These are phyloP conservation scores for Coendou prehensilis DNA, from an alignment of 2,797 vertebrate species.

Conservation along the genomic window DNA sequence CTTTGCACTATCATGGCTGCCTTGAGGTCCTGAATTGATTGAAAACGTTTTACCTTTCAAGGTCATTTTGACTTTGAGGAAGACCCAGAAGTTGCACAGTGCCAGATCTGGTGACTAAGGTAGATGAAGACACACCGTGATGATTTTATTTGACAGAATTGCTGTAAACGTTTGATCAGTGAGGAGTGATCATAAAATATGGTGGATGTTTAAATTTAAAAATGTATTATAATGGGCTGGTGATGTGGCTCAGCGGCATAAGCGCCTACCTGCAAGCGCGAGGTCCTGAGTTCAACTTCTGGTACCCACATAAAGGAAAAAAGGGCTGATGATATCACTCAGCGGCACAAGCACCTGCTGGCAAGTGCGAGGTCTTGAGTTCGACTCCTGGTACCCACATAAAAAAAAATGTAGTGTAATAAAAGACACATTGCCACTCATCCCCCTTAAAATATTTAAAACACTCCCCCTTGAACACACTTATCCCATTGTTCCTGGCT, in stretches of 20 bases:
- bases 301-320: no score
- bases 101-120: neutral
- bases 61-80: neutral
- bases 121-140: neutral
- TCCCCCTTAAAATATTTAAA: neutral
- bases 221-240: neutral
- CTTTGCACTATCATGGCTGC: neutral
- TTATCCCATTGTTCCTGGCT: neutral
- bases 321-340: no score
- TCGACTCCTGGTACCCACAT: no score
- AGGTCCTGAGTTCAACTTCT: no score
- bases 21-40: neutral
- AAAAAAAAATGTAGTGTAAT: neutral
- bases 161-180: neutral
- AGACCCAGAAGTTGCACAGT: neutral
- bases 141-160: neutral
- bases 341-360: no score
- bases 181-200: neutral
- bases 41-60: neutral
- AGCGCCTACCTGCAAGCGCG: no score
- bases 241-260: no score
- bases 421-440: neutral
- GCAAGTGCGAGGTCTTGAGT: no score
- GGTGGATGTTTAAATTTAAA: neutral
- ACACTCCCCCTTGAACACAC: neutral